phyloP scores from a whole-genome alignment of 2,113 vertebrate species.

The Ceuthmochares aereus region DNA sequence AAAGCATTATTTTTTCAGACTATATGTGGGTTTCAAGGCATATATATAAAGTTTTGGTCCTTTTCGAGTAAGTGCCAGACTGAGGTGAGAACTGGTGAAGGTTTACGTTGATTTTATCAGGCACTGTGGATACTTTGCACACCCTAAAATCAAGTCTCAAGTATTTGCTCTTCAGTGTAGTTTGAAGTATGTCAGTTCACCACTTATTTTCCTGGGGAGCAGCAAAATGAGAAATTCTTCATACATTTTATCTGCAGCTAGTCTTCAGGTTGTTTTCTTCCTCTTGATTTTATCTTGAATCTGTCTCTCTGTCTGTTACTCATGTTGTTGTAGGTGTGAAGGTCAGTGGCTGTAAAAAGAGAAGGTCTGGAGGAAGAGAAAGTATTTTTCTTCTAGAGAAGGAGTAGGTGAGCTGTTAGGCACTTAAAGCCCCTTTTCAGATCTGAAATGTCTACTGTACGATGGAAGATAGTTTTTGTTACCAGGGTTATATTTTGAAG shows the following conservation, averaged over 20 bases:
- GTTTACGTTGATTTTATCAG: not conserved
- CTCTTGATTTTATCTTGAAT: not conserved
- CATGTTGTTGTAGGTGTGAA: not conserved
- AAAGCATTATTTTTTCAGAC: not conserved
- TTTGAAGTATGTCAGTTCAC: not conserved
- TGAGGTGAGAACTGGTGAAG: not conserved
- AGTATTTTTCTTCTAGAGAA: slow-evolving; percentile 5
- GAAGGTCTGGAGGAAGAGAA: not conserved
- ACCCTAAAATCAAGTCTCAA: not conserved
- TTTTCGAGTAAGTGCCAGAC: not conserved
- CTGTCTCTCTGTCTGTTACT: not conserved
- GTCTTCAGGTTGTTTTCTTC: not conserved
- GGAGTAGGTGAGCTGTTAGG: not conserved
- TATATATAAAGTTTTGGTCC: not conserved
- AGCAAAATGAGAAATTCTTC: slow-evolving; percentile 13
- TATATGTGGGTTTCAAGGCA: not conserved
- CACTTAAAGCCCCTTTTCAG: not conserved
- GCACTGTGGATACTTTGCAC: not conserved
- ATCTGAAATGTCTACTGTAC: not conserved
- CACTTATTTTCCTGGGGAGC: not conserved
- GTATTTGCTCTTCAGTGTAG: not conserved
- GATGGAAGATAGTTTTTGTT: not conserved
- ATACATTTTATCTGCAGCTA: not conserved
- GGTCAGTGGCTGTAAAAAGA: not conserved
- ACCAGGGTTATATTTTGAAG: slow-evolving; percentile 1